Conservation (phyloP, 2,888 invertebrate genomes). For the Calameuta filiformis region DNA sequence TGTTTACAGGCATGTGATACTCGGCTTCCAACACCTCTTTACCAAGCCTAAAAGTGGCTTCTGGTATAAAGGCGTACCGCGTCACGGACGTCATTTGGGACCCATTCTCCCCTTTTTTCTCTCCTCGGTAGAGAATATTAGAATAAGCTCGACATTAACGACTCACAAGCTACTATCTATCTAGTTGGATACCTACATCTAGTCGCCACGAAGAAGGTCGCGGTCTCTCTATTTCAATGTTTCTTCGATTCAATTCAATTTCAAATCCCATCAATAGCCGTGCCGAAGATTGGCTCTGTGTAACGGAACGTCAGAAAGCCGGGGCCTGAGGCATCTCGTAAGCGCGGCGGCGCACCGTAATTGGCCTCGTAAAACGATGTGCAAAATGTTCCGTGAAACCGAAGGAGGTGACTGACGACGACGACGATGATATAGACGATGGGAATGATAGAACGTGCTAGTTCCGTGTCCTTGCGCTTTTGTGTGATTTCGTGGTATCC, state of each 20-base stretch:
- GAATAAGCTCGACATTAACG: neutral
- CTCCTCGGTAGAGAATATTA: neutral
- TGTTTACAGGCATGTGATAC: neutral
- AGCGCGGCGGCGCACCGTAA: slow-evolving; percentile 39
- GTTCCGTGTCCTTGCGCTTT: neutral
- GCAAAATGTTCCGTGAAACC: slow-evolving; percentile 38
- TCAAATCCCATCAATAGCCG: neutral
- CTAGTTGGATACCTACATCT: neutral
- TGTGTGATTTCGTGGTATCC: neutral
- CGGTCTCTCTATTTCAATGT: slow-evolving; percentile 20
- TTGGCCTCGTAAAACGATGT: slow-evolving; percentile 41
- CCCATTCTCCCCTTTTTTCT: neutral
- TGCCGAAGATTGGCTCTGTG: neutral
- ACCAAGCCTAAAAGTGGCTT: neutral
- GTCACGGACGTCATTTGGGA: neutral
- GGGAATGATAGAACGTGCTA: neutral
- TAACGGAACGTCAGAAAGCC: neutral
- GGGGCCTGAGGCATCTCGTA: slow-evolving; percentile 18
- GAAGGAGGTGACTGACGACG: slow-evolving; percentile 16
- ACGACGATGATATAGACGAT: neutral
- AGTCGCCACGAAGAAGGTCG: neutral
- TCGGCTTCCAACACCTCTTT: neutral
- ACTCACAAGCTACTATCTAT: neutral
- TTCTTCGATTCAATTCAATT: slow-evolving; percentile 5
- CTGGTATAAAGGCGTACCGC: neutral